Conservation (phyloP, 2,797 vertebrate genomes). For the Myoxocephalus aenaeus region DNA sequence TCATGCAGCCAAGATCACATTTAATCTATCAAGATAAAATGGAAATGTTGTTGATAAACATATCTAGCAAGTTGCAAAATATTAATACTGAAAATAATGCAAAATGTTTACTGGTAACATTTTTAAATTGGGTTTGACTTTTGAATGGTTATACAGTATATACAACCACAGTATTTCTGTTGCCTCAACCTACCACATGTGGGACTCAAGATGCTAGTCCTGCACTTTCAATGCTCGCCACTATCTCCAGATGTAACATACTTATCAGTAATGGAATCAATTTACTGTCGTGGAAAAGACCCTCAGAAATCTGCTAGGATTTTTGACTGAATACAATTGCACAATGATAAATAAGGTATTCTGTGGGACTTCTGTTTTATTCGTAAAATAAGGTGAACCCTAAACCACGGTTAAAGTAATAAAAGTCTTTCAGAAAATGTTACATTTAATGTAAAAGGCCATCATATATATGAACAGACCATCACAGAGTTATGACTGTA, state of each 20-base stretch:
- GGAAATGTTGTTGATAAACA: not conserved
- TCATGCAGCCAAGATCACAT: not conserved
- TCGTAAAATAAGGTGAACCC: not conserved
- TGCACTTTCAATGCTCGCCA: not conserved
- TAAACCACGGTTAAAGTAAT: not conserved
- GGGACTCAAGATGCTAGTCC: not conserved
- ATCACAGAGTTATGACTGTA: no score
- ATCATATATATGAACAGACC: no score
- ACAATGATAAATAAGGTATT: not conserved
- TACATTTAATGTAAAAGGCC: no score
- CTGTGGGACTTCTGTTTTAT: not conserved
- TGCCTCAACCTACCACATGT: constrained; percentile 11
- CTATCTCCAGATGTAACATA: not conserved
- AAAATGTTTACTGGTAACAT: not conserved
- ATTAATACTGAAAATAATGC: not conserved
- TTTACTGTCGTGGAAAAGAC: no score
- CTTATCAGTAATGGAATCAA: no score
- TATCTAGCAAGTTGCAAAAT: no score
- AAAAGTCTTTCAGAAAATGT: not conserved
- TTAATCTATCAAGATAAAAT: not conserved
- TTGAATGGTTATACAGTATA: not conserved
- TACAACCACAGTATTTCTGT: not conserved
- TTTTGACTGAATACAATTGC: not conserved
- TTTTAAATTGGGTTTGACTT: not conserved
- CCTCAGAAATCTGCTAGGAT: no score